Conservation (phyloP, 2,888 invertebrate genomes). For the Adela reaumurella region DNA sequence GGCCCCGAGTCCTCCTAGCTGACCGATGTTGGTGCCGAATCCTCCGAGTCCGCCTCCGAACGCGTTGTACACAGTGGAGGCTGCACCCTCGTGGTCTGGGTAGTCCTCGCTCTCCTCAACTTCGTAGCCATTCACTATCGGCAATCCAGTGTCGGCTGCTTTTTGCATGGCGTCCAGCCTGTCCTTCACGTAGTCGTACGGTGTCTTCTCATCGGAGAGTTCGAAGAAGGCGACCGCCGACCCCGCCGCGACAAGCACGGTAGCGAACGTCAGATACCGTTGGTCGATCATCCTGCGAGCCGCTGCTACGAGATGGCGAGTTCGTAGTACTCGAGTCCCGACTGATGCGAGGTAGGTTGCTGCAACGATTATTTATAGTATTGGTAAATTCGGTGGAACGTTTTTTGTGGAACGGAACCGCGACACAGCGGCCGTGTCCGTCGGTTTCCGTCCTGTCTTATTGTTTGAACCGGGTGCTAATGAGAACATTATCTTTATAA, state of each 20-base stretch:
- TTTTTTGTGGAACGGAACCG: constrained; percentile 20
- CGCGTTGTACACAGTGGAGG: constrained; percentile 25
- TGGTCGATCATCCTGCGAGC: constrained; percentile 25
- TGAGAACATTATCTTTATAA: constrained; percentile 41
- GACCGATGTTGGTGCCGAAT: constrained; percentile 18
- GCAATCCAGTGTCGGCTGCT: constrained; percentile 31
- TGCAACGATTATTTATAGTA: constrained; percentile 48
- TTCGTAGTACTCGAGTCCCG: constrained; percentile 13
- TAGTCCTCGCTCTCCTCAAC: constrained; percentile 59
- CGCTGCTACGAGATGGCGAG: not conserved
- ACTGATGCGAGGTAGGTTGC: constrained; percentile 43
- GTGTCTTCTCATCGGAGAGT: constrained; percentile 36
- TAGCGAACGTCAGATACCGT: constrained; percentile 14
- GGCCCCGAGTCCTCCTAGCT: constrained; percentile 16
- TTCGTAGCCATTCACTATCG: constrained; percentile 50
- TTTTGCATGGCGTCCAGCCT: constrained; percentile 31
- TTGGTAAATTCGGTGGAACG: constrained; percentile 47
- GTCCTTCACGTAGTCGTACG: constrained; percentile 44
- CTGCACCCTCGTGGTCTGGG: constrained; percentile 44
- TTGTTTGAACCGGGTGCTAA: constrained; percentile 47
- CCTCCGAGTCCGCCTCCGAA: constrained; percentile 27
- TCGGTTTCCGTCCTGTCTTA: constrained; percentile 52
- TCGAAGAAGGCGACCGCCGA: constrained; percentile 26
- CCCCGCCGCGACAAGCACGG: constrained; percentile 24
- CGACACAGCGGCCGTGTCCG: constrained; percentile 24